Conservation (phyloP, 1,140 invertebrate genomes). For the Chelonus insularis region DNA sequence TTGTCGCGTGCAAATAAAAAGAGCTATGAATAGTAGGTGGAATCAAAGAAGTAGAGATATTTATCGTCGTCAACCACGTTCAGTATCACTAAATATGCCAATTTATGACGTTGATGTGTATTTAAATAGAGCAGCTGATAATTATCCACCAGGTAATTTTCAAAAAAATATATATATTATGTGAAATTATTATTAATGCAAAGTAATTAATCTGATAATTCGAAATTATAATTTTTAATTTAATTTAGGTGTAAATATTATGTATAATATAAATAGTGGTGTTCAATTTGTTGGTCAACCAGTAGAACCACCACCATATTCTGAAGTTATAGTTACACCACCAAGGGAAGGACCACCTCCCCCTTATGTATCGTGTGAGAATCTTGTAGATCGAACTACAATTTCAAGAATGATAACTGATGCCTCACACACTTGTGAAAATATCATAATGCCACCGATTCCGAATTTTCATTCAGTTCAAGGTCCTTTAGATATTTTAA, state of each 20-base stretch:
- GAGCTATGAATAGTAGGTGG: conserved; percentile 41
- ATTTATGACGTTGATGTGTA: conserved; percentile 41
- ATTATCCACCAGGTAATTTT: conserved; percentile 29
- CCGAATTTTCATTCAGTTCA: neutral
- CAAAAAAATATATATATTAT: neutral
- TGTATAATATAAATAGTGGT: conserved; percentile 58
- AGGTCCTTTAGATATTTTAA: too few species aligned
- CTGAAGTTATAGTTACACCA: conserved; percentile 58
- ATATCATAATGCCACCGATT: conserved; percentile 1
- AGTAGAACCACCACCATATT: conserved; percentile 63
- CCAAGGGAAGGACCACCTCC: conserved; percentile 63
- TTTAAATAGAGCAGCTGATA: conserved; percentile 33
- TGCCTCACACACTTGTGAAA: neutral
- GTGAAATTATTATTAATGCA: too few species aligned
- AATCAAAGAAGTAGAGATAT: conserved; percentile 28
- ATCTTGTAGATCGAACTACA: conserved; percentile 37
- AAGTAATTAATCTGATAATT: too few species aligned
- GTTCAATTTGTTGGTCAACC: conserved; percentile 53
- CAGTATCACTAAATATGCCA: conserved; percentile 23
- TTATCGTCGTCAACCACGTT: conserved; percentile 17
- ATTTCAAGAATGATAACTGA: neutral
- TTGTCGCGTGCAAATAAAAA: conserved; percentile 55
- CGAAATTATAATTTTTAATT: neutral
- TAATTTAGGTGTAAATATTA: conserved; percentile 40
- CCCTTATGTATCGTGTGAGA: conserved; percentile 61